phyloP scores from a whole-genome alignment of 2,797 vertebrate genomes.

The Peromyscus attwateri region DNA sequence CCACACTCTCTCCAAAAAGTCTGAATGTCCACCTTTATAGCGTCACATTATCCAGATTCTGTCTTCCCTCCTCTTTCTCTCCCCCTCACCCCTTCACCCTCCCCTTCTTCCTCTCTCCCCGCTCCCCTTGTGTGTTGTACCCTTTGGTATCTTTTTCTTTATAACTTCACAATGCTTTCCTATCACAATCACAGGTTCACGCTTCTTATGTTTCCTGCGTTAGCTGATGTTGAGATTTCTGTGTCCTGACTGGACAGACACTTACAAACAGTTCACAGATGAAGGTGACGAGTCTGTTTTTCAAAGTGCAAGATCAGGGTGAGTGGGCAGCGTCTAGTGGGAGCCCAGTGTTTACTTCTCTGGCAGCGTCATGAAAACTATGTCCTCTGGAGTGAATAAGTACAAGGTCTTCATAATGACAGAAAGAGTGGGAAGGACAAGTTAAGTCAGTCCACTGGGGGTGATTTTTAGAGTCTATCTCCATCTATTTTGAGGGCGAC shows the following conservation, averaged over 20 bases:
- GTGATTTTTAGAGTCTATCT: neutral
- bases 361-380: neutral
- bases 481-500: no score
- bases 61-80: neutral
- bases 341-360: neutral
- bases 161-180: neutral
- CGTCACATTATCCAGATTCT: neutral
- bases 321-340: neutral
- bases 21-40: neutral
- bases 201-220: neutral
- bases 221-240: neutral
- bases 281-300: neutral
- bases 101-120: neutral
- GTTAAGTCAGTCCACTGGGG: neutral
- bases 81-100: neutral
- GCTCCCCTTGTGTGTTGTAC: neutral
- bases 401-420: neutral
- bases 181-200: neutral
- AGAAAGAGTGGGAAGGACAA: neutral
- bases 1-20: neutral
- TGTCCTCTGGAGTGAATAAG: neutral
- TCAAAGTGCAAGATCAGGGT: neutral
- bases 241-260: neutral
- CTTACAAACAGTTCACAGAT: neutral
- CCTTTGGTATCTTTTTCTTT: neutral